phyloP scores from a whole-genome alignment of 2,113 vertebrate species.

The Vulpes lagopus region DNA sequence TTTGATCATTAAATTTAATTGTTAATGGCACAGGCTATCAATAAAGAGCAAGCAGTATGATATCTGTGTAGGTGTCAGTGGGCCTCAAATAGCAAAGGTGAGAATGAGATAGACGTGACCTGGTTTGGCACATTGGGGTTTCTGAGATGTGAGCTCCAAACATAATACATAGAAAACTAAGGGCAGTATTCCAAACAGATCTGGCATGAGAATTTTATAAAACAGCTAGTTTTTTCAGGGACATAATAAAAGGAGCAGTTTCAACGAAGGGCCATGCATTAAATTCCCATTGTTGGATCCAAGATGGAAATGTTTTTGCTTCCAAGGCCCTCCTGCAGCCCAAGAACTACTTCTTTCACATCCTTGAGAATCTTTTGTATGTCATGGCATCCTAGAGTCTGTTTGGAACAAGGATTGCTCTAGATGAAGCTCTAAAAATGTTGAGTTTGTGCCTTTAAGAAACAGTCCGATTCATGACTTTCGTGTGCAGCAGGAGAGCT shows the following conservation, averaged over 20 bases:
- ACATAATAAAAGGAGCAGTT: background rate
- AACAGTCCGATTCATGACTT: background rate
- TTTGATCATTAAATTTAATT: too few relatives aligned
- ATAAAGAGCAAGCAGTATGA: too few relatives aligned
- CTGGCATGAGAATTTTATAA: background rate
- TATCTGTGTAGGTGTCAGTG: too few relatives aligned
- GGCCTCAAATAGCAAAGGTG: too few relatives aligned
- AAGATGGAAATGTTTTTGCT: background rate
- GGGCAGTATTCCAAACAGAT: background rate
- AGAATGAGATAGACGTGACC: too few relatives aligned
- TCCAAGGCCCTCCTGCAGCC: background rate
- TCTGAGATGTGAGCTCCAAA: background rate
- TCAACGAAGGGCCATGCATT: background rate
- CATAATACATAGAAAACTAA: background rate
- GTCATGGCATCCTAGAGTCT: background rate
- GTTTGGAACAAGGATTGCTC: background rate
- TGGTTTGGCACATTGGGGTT: too few relatives aligned
- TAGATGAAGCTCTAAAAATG: background rate
- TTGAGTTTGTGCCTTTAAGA: slow-evolving; percentile 9
- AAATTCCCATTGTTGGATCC: background rate
- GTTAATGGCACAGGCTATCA: too few relatives aligned
- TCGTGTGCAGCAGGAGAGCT: background rate
- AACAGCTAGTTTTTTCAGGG: background rate
- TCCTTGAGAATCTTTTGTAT: background rate
- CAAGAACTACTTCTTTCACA: background rate